Base-by-base conservation (phyloP, 2,888 invertebrate genomes). In the Pollenia griseotomentosa region DNA sequence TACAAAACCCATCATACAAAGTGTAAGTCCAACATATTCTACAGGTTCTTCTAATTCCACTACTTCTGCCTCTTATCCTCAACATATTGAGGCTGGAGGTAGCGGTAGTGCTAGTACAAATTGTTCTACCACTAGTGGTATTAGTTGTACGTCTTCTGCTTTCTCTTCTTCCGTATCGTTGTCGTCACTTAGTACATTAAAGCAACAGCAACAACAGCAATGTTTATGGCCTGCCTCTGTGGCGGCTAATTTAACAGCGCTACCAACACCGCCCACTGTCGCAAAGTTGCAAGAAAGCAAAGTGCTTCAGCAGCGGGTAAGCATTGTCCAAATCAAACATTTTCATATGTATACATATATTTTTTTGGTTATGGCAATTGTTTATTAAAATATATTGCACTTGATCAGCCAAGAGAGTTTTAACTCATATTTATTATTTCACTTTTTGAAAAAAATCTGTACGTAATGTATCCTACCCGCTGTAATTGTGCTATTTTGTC, bases 251-350 rank as follows among this genome's bases (percentile, higher is more conserved):
- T 89, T 89, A 33, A 90, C 90, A 68, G 89, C 75, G 90, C 89
- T 81, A 89, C 90, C 16, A 90, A 90, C 90, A 16, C 90, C 92
- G 83, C 88, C 90, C 59, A 90, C 90, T 65, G 89, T 92, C 74
- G 90, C 91, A 46, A 92, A 90, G 85, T 89, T 93, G 89, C 92
- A 92, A 86, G 92, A 95, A 93, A 95, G 95, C 92, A 94, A 95
- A 94, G 95, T 97, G 94, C 96, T 97, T 93, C 97, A 97, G 94
- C 96, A 96, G 94, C 96, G 97, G 97, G 97, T 97, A 96, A 97
- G 97, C 96, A 95, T 75, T 65, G 66, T 80, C 46, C 66, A 83
- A 77, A 65, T 79, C 7, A 59, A 73, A 73, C 73, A 73, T 84
- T 66, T 78, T 83, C 65, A 71, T 78, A 48, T 75, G 33, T 33